Evolutionary conservation across 2,113 vertebrate species (phyloP), one percentile per base, ranked within the genome.

Genomic region (Zonotrichia leucophrys): DNA sequence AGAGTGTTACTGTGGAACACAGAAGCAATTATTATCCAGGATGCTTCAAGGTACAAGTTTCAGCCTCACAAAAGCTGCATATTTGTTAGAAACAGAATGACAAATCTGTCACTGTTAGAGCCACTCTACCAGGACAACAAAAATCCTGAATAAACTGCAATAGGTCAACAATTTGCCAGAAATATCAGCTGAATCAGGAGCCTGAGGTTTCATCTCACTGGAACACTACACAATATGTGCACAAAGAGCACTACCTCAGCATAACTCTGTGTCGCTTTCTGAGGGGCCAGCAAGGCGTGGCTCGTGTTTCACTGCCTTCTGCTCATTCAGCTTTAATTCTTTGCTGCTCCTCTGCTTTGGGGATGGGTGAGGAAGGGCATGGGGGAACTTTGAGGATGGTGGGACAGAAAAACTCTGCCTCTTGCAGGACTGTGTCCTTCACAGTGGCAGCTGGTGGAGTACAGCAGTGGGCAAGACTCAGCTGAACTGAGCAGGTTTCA

Each of bases 111-210:
- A 11, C 74, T 63, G 87, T 80, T 89, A 91, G 55, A 85, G 37
- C 53, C 6, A 28, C 42, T 90, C 76, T 92, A 84, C 82, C 77
- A 95, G 89, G 86, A 96, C 80, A 55, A 87, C 84, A 91, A 94
- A 95, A 95, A 59, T 66, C 53, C 83, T 68, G 68, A 94, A 88
- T 69, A 93, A 79, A 96, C 68, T 94, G 75, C 79, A 85, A n/a
- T 77, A 92, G 89, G 92, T 93, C 92, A 95, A 96, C 87, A 94
- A 89, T 95, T 90, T 96, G 78, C 92, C 82, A 95, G 94, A 93
- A 96, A 96, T 90, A 96, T 87, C 95, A 94, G 88, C 91, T 96
- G 87, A 97, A 93, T 96, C 86, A 92, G 95, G 90, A 91, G 62
- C 74, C 64, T 80, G 92, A 90, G 92, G 85, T 91, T 87, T 94